Base-by-base conservation (phyloP, 2,797 vertebrate species). In the Sandelia bainsii region DNA sequence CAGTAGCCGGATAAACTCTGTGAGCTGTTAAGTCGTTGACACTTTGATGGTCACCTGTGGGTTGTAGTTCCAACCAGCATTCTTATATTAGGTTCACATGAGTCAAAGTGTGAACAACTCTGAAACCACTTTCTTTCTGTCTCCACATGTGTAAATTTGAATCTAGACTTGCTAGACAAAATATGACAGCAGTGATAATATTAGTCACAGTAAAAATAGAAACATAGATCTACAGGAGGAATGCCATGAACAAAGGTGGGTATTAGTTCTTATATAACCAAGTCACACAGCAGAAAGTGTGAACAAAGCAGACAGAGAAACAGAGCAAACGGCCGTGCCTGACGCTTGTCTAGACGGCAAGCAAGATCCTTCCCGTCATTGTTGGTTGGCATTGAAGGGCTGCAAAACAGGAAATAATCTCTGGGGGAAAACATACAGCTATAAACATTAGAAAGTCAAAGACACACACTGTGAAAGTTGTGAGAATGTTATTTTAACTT, bases 301-400 rank as follows among this genome's bases (percentile, higher is more conserved):
- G 61, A 83, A 82, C 82, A 89, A 80, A 77, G 67, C 51, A 64
- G 66, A 42, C 22, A 75, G 61, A 59, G 60, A 78, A 66, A 63
- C 8, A 27, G 62, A 76, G 69, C 86, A 85, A 85, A 83, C 81
- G 8, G 74, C 22, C 7, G 20, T 5, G 42, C 60, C 65, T 60
- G 53, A 80, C 69, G 32, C 72, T 83, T 16, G 90, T 93, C 92
- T 92, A 93, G 92, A 93, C 90, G 42, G 74, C 56, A 64, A 79
- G 81, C 79, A 22, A 90, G 87, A 89, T 91, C 87, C 91, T 93
- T 93, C 89, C 91, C 84, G 57, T 87, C 91, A 92, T 92, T 93
- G 91, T 93, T 91, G 83, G 64, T 71, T 80, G 87, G 80, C 85
- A 84, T 73, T 89, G 87, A 91, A 58, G 56, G 72, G 59, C 82